Conservation (phyloP, 2,797 vertebrate genomes). For the Chelmon rostratus region DNA sequence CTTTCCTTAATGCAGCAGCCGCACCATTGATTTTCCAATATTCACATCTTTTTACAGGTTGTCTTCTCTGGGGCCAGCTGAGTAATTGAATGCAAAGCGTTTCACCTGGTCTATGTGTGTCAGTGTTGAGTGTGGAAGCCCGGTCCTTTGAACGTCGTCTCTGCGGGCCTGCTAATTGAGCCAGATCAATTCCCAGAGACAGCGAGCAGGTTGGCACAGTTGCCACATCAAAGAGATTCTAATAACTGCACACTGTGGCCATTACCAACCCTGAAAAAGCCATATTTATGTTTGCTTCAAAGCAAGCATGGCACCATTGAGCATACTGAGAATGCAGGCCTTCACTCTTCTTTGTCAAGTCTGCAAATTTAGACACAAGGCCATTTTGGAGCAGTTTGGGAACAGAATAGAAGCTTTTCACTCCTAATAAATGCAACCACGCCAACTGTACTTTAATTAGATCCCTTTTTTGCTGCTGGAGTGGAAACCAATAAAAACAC, state of each 20-base stretch:
- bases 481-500: conserved; percentile 50
- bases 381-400: conserved; percentile 60
- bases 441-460: conserved; percentile 68
- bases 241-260: conserved; percentile 83
- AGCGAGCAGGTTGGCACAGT: conserved; percentile 80
- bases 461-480: conserved; percentile 30
- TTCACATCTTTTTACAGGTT: conserved; percentile 63
- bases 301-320: conserved; percentile 67
- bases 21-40: conserved; percentile 71
- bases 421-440: conserved; percentile 47
- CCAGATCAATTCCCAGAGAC: conserved; percentile 82
- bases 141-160: conserved; percentile 78
- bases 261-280: conserved; percentile 76
- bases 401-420: conserved; percentile 59
- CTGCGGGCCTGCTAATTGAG: conserved; percentile 78
- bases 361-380: conserved; percentile 49
- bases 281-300: conserved; percentile 83
- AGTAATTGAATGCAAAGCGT: conserved; percentile 78
- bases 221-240: conserved; percentile 86
- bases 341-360: conserved; percentile 48
- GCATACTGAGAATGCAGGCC: conserved; percentile 49
- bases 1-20: conserved; percentile 44
- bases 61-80: conserved; percentile 64
- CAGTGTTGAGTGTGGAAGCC: conserved; percentile 57
- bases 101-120: conserved; percentile 78